Base-by-base conservation (phyloP, 2,797 vertebrate genomes). In the Phylloscopus collybita region DNA sequence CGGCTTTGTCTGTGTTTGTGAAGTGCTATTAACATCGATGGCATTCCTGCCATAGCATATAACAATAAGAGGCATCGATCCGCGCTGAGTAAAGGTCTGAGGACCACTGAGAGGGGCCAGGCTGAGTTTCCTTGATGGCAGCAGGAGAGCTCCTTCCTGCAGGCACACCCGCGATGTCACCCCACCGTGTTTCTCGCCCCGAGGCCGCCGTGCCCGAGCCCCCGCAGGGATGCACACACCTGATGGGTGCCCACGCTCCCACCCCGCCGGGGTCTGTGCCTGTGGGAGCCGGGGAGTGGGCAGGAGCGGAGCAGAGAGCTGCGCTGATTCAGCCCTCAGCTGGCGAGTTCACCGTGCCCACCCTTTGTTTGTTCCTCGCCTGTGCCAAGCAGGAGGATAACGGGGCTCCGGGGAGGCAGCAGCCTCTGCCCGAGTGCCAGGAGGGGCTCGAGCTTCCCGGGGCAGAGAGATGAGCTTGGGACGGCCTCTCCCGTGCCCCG, bases 1-100 rank as follows among this genome's bases (percentile, higher is more conserved):
- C 6, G 29, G 84, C 82, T 78, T 92, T 69, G 79, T 93, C 86
- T 65, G 75, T 76, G 66, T 87, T 71, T 85, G 81, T 91, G 81
- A 79, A 95, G 93, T 71, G 92, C 95, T 72, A 27, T 95, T 93
- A 92, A 75, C 95, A 79, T 74, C 47, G 34, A 81, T 83, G 94
- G 80, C 92, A 86, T 86, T 26, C 20, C 91, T 81, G 82, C 78
- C 94, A 70, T 62, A 56, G 87, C 83, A 34, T 22, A 0, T 76
- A 64, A 83, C 84, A 90, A 78, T 75, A 65, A 94, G 85, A 80
- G 75, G 72, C 87, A 94, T 96, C 29, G 84, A 95, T 94, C 73
- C 19, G 20, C 3, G 1, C 64, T 13, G 74, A 57, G 61, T 32
- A 62, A 83, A 92, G 91, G 81, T 59, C 89, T 86, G 75, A 80